Evolutionary conservation across 2,888 invertebrate species (phyloP), one percentile per base, ranked within the genome.

Genomic region (Epinotia ramella): DNA sequence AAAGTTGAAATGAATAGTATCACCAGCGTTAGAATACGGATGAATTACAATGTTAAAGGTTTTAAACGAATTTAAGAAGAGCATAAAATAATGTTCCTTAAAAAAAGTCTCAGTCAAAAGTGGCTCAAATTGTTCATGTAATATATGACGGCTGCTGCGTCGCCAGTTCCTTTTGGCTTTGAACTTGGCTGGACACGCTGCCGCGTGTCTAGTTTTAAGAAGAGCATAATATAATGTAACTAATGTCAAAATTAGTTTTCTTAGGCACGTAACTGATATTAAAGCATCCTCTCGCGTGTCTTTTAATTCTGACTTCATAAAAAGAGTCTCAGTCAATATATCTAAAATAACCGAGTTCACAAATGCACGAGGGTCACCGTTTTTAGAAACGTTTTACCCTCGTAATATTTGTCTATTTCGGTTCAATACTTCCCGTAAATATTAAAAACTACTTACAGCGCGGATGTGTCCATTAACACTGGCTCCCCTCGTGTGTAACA

Each of bases 381-480:
- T 86, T 84, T 83, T 84, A 83, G 83, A 88, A 88, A 85, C 85
- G 81, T 82, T 81, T 82, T 84, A 86, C 89, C 91, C 89, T 84
- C 77, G 80, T 80, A 84, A 84, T 88, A 83, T 85, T 81, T 80
- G 81, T 89, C 91, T 93, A 92, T 92, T 92, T 90, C 83, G 80
- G 86, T 85, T 82, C 78, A 80, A 84, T 84, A 87, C 91, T 89
- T 91, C 91, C 91, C 88, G 85, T 91, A 91, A 93, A 92, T 94
- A 94, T 94, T 93, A 93, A 93, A 93, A 93, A 91, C 86, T 89
- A 91, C 91, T 94, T 92, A 93, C 84, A 78, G 79, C 78, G 81
- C 88, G 94, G 94, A 94, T 92, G 87, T 92, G 86, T 94, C 93
- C 87, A 92, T 94, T 93, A 93, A 90, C 93, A 86, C 88, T 69